Evolutionary conservation across 2,113 vertebrate genomes (phyloP).

Genomic region (Eurypyga helias): DNA sequence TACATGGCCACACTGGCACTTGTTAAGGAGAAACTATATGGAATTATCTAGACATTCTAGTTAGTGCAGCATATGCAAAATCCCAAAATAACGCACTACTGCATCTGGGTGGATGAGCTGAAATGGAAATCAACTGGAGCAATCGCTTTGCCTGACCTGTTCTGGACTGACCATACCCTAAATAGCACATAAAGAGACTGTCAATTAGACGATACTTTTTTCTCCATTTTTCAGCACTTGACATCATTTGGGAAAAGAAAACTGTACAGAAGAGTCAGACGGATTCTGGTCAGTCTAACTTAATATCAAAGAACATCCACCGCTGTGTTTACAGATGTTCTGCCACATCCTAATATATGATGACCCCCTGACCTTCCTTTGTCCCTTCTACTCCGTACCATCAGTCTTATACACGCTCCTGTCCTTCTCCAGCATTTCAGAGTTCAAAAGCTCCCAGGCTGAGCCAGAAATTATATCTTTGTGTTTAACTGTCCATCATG

Average conservation of each 20-base stretch:
- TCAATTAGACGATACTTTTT: background rate
- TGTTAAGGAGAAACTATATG: background rate
- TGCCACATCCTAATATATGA: background rate
- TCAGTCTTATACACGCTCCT: background rate
- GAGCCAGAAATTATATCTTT: background rate
- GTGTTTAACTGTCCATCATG: background rate
- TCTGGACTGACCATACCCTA: background rate
- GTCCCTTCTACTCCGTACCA: background rate
- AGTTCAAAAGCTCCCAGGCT: background rate
- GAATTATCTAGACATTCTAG: background rate
- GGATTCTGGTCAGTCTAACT: background rate
- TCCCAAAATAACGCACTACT: background rate
- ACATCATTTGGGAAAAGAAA: background rate
- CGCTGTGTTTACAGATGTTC: background rate
- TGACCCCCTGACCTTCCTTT: background rate
- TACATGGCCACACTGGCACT: background rate
- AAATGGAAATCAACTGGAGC: background rate
- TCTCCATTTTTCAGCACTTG: background rate
- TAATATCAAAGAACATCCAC: background rate
- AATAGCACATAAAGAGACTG: rapidly evolving
- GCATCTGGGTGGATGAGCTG: background rate
- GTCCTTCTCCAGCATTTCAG: background rate
- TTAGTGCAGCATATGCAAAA: background rate
- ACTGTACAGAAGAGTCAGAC: background rate
- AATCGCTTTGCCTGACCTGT: background rate